Base-by-base conservation (phyloP, 2,113 vertebrate species). In the Saimiri boliviensis region DNA sequence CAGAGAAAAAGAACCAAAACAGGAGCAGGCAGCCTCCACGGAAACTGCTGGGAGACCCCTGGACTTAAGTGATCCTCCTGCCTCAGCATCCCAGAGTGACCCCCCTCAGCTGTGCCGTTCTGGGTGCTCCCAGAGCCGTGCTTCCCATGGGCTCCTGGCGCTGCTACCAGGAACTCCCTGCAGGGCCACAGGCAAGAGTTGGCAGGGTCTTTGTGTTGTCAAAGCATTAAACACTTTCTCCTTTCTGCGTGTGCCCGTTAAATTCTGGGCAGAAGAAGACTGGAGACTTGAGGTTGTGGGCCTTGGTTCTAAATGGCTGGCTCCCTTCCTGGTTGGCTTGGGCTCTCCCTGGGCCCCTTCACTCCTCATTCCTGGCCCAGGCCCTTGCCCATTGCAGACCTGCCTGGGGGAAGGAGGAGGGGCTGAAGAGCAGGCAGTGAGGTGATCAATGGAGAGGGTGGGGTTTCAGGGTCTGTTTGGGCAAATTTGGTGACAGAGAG, bases 341-440 rank as follows among this genome's bases (percentile, higher is more conserved):
- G 6, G n/a, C 21, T 66, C 40, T 54, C 27, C n/a, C 23, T 5
- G 30, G 74, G 20, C 2, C 19, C 79, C 74, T 70, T 56, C 9
- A 6, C 11, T 0, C 6, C 21, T 0, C 0, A 3, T 3, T 10
- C 47, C 74, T 52, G 20, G 27, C 56, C 35, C 13, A 32, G 30
- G 19, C 13, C 0, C 16, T 8, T 30, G 5, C 16, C 8, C 20
- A 2, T 1, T 13, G 13, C 9, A 27, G 30, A 8, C 52, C 23
- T 27, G 2, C 52, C 20, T 23, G 23, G 27, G 35, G 35, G 9
- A 20, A 12, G 7, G 32, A 32, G 10, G 21, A 19, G 7, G 17
- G 6, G 49, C 9, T n/a, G 20, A 5, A 12, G 45, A 3, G 49
- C 6, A 11, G 13, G 23, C 23, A 12, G 7, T 0, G 42, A 58